Evolutionary conservation across 2,888 invertebrate genomes (phyloP), one percentile per base, ranked within the genome.

Genomic region (Diplazon laetatorius): DNA sequence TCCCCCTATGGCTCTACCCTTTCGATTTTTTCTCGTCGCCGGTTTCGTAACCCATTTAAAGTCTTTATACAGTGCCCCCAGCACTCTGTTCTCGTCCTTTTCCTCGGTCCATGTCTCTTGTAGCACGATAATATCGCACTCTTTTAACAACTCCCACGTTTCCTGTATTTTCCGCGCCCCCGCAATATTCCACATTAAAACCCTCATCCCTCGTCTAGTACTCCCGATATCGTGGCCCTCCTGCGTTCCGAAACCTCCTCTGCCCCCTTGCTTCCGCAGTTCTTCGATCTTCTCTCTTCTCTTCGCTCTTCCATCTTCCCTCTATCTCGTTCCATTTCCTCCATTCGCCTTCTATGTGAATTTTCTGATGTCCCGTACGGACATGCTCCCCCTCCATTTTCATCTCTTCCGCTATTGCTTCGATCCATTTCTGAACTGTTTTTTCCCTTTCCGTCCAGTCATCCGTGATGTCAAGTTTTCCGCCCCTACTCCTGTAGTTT

Each of bases 1-100:
- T 8, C 75, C 75, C 18, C 75, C 71, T n/a, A 30, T 68, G 1
- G 70, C 70, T 46, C 69, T 69, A 0, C 76, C 76, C 52, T 46
- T 68, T 20, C 55, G 69, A 1, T 48, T 73, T n/a, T 22, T 63
- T 46, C 73, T 78, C 25, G 50, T 69, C n/a, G 72, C 77, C 9
- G 44, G 44, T 60, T 77, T 72, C 0, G 68, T 46, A 37, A n/a
- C 14, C 66, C 66, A 76, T n/a, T n/a, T 35, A 35, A 48, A 80
- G 9, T 80, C 55, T n/a, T 35, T 65, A n/a, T 42, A 46, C 1
- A 80, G 20, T 10, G 12, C 39, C 0, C 39, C 16, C 5, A 42
- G 16, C 12, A 55, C 12, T 18, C n/a, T 63, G 9, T 42, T 48
- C 37, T 72, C 60, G 4, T 76, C 16, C 14, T 80, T 76, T 30